Conservation (phyloP, 2,888 invertebrate species). For the Sminthurides aquaticus region DNA sequence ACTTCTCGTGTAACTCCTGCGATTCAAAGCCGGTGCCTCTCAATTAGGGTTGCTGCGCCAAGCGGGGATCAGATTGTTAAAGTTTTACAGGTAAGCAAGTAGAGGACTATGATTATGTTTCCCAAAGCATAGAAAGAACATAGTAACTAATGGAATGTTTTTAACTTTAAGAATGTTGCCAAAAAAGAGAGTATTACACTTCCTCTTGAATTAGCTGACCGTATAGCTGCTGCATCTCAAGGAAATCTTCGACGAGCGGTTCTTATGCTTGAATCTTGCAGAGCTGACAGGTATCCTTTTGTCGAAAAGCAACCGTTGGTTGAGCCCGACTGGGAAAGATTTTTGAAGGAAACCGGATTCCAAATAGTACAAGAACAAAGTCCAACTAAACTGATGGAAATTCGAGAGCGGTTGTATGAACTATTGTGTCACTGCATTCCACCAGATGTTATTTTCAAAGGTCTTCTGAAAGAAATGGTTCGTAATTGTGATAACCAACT, state of each 20-base stretch:
- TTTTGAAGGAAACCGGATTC: conserved; percentile 74
- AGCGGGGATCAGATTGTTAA: conserved; percentile 63
- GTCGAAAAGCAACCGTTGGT: conserved; percentile 38
- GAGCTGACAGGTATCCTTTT: conserved; percentile 42
- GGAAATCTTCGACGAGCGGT: conserved; percentile 87
- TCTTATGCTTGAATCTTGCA: conserved; percentile 83
- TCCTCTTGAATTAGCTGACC: conserved; percentile 66
- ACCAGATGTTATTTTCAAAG: conserved; percentile 68
- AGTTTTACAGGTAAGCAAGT: conserved; percentile 50
- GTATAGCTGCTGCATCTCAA: conserved; percentile 69
- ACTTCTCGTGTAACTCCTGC: conserved; percentile 95
- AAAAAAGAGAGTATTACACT: conserved; percentile 73
- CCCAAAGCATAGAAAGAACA: background rate
- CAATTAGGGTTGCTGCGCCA: conserved; percentile 86
- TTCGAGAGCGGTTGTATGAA: conserved; percentile 84
- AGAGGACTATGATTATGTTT: background rate
- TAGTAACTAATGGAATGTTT: conserved; percentile 5
- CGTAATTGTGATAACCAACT: conserved; percentile 83
- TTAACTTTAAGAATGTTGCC: conserved; percentile 55
- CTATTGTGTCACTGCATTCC: conserved; percentile 90
- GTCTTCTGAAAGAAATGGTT: conserved; percentile 72
- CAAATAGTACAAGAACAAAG: conserved; percentile 80
- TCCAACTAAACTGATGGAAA: conserved; percentile 71
- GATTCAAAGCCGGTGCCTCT: conserved; percentile 87
- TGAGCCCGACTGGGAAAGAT: conserved; percentile 89